Evolutionary conservation across 2,113 vertebrate genomes (phyloP), one percentile per base, ranked within the genome.

Genomic region (Chamaetylas fuelleborni): DNA sequence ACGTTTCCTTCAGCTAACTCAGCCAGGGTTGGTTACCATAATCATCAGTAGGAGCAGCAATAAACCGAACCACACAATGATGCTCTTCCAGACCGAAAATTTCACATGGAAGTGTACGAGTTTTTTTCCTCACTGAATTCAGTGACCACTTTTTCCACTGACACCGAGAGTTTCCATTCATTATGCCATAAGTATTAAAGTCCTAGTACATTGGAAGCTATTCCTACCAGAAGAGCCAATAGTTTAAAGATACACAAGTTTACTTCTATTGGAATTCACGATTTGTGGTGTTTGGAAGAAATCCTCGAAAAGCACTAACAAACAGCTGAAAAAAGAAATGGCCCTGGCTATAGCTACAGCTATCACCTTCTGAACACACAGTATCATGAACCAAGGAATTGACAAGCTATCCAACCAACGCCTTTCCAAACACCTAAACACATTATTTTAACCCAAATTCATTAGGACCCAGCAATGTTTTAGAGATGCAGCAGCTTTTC

Each of bases 101-200:
- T 93, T 93, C 60, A 84, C 82, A 67, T 6, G 45, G 25, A 93
- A 94, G 58, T 4, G 15, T 56, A 22, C 0, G 1, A 81, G 10
- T 14, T 73, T 86, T 33, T 86, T 88, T 28, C 17, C 86, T 95
- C 64, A 11, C 64, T 77, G 76, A 97, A 94, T 96, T 95, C 86
- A 95, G 83, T 81, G 93, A 95, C 88, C 60, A 82, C 88, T 95
- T 97, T 95, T 96, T 96, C 90, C 94, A 91, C 94, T 92, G 86
- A 92, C 90, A 95, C 82, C 1, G 26, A 94, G 72, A 95, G 80
- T 95, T 97, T 97, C 96, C 94, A 97, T 92, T 97, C 92, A 93
- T 95, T 97, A 96, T 86, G 83, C 81, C 76, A 18, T 81, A 95
- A 95, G 92, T 88, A 94, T 88, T 95, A 64, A 91, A 92, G 89